phyloP scores from a whole-genome alignment of 2,113 vertebrate genomes.

The Rutilus rutilus region DNA sequence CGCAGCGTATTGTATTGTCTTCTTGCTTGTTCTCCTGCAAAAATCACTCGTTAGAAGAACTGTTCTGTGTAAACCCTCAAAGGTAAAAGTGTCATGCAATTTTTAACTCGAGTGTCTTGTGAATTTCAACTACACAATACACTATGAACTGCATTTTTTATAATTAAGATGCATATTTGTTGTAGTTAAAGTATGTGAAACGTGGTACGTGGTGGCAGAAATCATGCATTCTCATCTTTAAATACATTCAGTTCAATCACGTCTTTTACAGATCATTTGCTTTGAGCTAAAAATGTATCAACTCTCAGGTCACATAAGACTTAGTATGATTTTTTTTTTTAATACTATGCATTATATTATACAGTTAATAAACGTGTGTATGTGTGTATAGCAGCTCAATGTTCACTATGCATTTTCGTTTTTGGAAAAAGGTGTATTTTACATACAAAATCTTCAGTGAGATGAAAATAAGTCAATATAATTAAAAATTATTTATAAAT shows the following conservation, averaged over 20 bases:
- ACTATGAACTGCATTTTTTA: not conserved
- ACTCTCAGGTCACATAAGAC: not conserved
- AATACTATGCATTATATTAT: too few species aligned
- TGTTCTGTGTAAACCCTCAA: not conserved
- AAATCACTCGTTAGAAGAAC: not conserved
- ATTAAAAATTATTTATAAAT: too few species aligned
- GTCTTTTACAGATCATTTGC: not conserved
- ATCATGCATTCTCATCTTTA: not conserved
- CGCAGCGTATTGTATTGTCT: not conserved
- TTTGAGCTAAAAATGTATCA: not conserved
- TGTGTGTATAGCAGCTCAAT: too few species aligned
- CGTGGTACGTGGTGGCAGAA: not conserved
- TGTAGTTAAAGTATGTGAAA: not conserved
- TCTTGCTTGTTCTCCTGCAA: not conserved
- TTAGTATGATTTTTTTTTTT: not conserved
- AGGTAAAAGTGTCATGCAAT: constrained; percentile 20
- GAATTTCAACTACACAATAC: not conserved
- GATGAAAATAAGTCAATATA: not conserved
- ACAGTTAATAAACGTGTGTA: too few species aligned
- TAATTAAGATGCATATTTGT: constrained; percentile 10
- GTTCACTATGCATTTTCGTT: not conserved
- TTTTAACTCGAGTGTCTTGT: not conserved
- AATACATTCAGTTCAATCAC: not conserved
- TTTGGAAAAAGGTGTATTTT: not conserved
- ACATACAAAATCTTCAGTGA: not conserved